These are phyloP conservation scores for Melieria omissa DNA, from an alignment of 2,888 invertebrate species.

Conservation along the genomic window DNA sequence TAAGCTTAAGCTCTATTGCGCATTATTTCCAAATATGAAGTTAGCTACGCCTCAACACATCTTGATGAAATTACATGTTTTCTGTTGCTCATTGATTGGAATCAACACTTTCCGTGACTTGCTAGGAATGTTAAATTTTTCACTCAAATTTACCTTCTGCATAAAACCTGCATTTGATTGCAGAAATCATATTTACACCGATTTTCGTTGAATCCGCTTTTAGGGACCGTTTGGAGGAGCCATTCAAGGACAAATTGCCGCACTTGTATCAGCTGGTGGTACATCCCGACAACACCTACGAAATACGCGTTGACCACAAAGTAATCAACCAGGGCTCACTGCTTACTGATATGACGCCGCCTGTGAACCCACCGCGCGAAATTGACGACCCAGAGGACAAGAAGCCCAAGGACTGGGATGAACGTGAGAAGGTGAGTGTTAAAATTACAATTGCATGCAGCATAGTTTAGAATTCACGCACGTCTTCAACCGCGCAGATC, in stretches of 20 bases:
- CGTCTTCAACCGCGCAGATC: constrained; percentile 69
- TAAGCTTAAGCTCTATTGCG: too few species aligned
- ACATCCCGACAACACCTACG: constrained; percentile 82
- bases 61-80: too few species aligned
- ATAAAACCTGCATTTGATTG: too few species aligned
- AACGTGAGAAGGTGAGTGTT: constrained; percentile 75
- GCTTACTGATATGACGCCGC: constrained; percentile 88
- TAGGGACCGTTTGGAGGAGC: constrained; percentile 82
- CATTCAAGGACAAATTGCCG: constrained; percentile 91
- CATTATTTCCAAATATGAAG: background rate
- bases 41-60: background rate
- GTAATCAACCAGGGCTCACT: constrained; percentile 87
- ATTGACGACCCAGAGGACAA: constrained; percentile 90
- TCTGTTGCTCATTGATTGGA: too few species aligned
- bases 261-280: constrained; percentile 86
- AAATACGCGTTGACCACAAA: constrained; percentile 84
- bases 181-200: too few species aligned
- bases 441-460: background rate
- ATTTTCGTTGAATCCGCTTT: background rate
- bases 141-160: too few species aligned
- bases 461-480: background rate
- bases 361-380: constrained; percentile 94
- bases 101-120: too few species aligned
- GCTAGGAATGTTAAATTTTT: too few species aligned
- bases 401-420: constrained; percentile 96